These are phyloP conservation scores for Charina bottae DNA, from an alignment of 2,113 vertebrate genomes.

Conservation along the genomic window DNA sequence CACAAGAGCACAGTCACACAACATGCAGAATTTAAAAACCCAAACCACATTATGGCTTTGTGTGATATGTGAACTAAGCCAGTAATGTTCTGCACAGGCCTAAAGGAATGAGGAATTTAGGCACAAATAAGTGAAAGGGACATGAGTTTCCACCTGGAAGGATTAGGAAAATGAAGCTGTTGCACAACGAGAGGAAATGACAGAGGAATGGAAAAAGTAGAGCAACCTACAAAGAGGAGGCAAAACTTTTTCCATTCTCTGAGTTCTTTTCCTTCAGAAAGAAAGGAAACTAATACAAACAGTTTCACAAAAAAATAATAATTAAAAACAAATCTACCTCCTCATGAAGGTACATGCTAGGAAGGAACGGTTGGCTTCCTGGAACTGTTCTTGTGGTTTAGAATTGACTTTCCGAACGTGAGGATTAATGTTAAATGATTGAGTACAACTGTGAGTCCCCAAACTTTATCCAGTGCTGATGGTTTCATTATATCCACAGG, in stretches of 20 bases:
- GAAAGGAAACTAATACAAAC: not conserved
- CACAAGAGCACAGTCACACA: not conserved
- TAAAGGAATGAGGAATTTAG: not conserved
- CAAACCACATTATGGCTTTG: not conserved
- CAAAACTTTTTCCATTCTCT: slow-evolving; percentile 8
- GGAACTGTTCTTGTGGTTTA: slow-evolving; percentile 50
- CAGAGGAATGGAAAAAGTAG: not conserved
- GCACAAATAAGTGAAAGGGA: not conserved
- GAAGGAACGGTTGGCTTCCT: slow-evolving; percentile 49
- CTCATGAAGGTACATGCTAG: not conserved
- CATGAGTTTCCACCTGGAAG: not conserved
- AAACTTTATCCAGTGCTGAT: slow-evolving; percentile 64
- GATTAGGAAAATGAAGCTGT: not conserved
- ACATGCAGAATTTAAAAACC: not conserved
- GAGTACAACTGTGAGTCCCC: slow-evolving; percentile 71
- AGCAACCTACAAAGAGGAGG: not conserved
- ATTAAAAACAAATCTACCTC: slow-evolving; percentile 40
- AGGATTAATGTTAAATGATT: slow-evolving; percentile 72
- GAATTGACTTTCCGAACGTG: slow-evolving; percentile 61
- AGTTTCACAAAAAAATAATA: slow-evolving; percentile 38
- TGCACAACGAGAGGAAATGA: not conserved
- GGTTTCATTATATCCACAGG: slow-evolving; percentile 69
- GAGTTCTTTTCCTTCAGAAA: slow-evolving; percentile 5
- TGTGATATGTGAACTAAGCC: not conserved
- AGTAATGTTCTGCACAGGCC: not conserved